A percentile compares a stretch with the other conserved stretches of the same genome.
Evolutionary conservation across 2,113 vertebrate species (phyloP).

Genomic region (Ahaetulla prasina): DNA sequence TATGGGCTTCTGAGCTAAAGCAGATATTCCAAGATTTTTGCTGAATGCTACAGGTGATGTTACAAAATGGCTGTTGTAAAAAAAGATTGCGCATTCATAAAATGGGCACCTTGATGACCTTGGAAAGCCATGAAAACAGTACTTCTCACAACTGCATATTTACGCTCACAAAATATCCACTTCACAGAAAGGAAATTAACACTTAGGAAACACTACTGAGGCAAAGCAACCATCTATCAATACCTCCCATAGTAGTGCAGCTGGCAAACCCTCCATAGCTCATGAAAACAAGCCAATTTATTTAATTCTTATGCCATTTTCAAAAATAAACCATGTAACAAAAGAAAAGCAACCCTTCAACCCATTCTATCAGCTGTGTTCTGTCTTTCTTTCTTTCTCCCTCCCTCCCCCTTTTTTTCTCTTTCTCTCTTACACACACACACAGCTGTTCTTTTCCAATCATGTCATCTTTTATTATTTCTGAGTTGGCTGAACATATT

Average conservation of each 20-base stretch:
- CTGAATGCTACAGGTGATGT: neutral
- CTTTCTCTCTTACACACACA: too few species aligned
- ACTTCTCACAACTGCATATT: neutral
- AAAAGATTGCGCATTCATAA: neutral
- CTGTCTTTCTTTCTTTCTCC: neutral
- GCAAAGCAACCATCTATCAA: neutral
- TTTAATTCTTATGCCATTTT: neutral
- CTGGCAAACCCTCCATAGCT: neutral
- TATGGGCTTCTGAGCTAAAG: neutral
- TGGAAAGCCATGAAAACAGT: neutral
- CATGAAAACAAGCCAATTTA: neutral
- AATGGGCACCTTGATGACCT: neutral
- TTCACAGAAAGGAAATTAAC: neutral
- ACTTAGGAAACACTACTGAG: neutral
- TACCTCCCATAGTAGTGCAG: neutral
- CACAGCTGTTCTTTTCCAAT: neutral
- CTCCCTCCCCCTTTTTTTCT: too few species aligned
- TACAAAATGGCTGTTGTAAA: neutral
- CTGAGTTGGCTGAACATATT: neutral
- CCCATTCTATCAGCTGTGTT: neutral
- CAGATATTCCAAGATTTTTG: neutral
- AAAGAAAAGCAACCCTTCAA: neutral
- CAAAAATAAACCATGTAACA: neutral
- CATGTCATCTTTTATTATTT: neutral
- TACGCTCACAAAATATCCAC: neutral